phyloP scores from a whole-genome alignment of 2,797 vertebrate genomes.

The Tapirus indicus region DNA sequence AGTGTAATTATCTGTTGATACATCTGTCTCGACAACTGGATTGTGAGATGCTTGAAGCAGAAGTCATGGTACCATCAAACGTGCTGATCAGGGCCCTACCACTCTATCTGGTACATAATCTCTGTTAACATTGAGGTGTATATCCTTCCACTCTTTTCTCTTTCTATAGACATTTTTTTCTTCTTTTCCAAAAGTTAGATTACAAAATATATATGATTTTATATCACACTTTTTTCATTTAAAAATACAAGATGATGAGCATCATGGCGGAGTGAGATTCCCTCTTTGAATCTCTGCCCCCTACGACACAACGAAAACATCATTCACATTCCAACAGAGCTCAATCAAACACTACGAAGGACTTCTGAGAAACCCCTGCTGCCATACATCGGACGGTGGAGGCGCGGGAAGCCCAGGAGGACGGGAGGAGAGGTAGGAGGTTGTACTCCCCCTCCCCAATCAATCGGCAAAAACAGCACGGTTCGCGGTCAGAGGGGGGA shows the following conservation, averaged over 20 bases:
- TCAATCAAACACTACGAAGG: too few relatives aligned
- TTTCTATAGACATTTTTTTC: not conserved
- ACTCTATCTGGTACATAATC: not conserved
- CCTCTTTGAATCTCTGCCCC: too few relatives aligned
- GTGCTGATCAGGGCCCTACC: not conserved
- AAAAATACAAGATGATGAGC: conserved; percentile 25
- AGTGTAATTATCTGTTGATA: not conserved
- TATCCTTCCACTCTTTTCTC: not conserved
- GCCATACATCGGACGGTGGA: too few relatives aligned
- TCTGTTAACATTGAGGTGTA: not conserved
- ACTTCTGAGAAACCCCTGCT: too few relatives aligned
- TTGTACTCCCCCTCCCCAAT: too few relatives aligned
- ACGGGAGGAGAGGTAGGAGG: too few relatives aligned
- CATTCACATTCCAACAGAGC: too few relatives aligned
- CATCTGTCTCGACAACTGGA: not conserved
- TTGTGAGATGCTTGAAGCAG: not conserved
- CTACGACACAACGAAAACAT: too few relatives aligned
- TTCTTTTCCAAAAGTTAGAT: conserved; percentile 38
- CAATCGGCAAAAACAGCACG: too few relatives aligned
- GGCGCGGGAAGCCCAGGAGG: too few relatives aligned
- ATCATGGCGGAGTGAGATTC: too few relatives aligned
- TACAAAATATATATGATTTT: conserved; percentile 30
- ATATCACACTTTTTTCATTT: not conserved
- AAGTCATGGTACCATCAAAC: not conserved
- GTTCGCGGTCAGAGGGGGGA: too few relatives aligned